phyloP scores from a whole-genome alignment of 2,888 invertebrate species.

The Machimus atricapillus region DNA sequence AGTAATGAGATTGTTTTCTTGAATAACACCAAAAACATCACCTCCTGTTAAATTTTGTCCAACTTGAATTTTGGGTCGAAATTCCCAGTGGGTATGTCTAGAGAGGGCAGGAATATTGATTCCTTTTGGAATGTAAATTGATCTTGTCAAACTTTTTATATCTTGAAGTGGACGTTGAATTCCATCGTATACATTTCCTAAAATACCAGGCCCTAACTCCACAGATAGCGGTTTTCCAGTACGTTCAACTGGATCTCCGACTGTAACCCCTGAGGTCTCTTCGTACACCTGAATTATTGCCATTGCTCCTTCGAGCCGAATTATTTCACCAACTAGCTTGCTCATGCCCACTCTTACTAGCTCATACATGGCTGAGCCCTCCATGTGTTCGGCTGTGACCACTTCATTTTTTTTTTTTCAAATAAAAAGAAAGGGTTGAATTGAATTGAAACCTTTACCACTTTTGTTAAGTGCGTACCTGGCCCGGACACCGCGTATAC shows the following conservation, averaged over 20 bases:
- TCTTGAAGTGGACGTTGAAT: constrained; percentile 98
- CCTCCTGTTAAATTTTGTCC: constrained; percentile 98
- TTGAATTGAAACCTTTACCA: constrained; percentile 42
- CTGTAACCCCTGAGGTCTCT: constrained; percentile 97
- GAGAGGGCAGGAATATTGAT: constrained; percentile 91
- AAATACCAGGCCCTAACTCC: constrained; percentile 97
- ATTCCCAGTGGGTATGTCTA: constrained; percentile 86
- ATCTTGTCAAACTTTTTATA: constrained; percentile 88
- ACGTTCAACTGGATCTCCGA: constrained; percentile 97
- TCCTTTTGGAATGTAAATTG: constrained; percentile 99
- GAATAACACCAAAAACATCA: constrained; percentile 93
- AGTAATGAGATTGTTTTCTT: constrained; percentile 96
- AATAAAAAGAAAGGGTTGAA: background rate
- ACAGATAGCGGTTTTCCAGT: constrained; percentile 99
- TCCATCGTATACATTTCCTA: constrained; percentile 99
- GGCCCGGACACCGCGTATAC: constrained; percentile 98
- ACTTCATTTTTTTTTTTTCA: constrained; percentile 67
- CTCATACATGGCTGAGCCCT: constrained; percentile 99
- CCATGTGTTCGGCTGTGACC: constrained; percentile 98
- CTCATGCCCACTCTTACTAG: constrained; percentile 97
- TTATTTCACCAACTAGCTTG: constrained; percentile 98
- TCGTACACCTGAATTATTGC: constrained; percentile 99
- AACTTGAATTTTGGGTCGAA: constrained; percentile 81
- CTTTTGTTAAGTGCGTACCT: constrained; percentile 66
- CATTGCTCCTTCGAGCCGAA: constrained; percentile 98